Conservation (phyloP, 2,797 vertebrate genomes). For the Choloepus didactylus region DNA sequence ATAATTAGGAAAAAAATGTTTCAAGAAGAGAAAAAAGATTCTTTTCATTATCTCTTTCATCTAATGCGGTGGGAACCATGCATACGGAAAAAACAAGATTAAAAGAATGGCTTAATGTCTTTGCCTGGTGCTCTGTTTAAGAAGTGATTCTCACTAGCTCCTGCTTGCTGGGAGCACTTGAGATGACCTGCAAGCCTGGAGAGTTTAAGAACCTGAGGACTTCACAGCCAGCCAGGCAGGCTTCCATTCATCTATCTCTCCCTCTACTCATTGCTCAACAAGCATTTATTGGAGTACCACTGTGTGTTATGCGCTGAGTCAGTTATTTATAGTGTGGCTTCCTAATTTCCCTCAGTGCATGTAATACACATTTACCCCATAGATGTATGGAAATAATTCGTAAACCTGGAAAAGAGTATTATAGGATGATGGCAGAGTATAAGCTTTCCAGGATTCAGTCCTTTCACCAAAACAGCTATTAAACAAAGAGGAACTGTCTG, state of each 20-base stretch:
- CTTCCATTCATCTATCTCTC: background rate
- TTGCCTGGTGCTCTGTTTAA: background rate
- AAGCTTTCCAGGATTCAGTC: no score
- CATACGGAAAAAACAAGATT: background rate
- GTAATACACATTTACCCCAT: background rate
- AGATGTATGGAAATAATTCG: background rate
- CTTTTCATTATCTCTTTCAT: background rate
- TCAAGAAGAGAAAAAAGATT: slow-evolving; percentile 1
- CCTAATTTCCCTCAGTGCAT: slow-evolving; percentile 8
- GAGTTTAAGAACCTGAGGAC: background rate
- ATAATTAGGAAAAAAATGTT: background rate
- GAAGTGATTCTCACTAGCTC: background rate
- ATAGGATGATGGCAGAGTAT: no score
- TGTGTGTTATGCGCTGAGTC: background rate
- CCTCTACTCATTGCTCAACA: background rate
- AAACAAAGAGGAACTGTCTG: no score
- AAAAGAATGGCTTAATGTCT: slow-evolving; percentile 28
- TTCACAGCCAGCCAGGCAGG: background rate
- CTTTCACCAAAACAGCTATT: no score
- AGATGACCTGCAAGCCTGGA: background rate
- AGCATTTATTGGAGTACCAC: background rate
- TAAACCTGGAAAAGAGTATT: background rate
- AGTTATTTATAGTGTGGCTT: slow-evolving; percentile 1
- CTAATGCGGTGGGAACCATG: background rate
- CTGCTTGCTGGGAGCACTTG: background rate